Evolutionary conservation across 1,140 invertebrate species (phyloP), one percentile per base, ranked within the genome.

Genomic region (Paraescarpia echinospica): DNA sequence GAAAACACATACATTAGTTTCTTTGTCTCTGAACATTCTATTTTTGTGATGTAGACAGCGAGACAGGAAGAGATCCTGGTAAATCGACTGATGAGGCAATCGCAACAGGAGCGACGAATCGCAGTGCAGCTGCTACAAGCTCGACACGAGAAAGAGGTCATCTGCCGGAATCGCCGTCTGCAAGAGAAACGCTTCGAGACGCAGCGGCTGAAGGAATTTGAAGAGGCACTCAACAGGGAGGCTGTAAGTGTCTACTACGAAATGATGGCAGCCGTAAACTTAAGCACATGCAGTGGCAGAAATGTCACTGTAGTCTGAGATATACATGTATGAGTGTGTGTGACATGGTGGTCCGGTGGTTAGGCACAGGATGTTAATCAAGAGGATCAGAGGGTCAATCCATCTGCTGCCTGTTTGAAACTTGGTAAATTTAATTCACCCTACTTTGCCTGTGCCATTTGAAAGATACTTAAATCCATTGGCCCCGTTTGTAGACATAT

Each of bases 91-190:
- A 95, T 96, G 94, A 93, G 96, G 92, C 96, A 96, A 93, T 96
- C 96, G 5, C 95, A 96, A 92, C 95, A 96, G 92, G 96, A 96
- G 92, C 92, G 96, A 34, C 94, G 96, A 89, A 96, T 96, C 91
- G 96, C 95, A 51, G 96, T 96, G 48, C 96, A 96, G 94, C 93
- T 96, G 77, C 94, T 96, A 33, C 96, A 96, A 93, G 93, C 95
- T 22, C 93, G 96, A 48, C 96, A 96, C 91, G 96, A 96, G 93
- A 96, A 96, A 92, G 95, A 96, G 59, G 93, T 96, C 8, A 95
- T 96, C 31, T 93, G 95, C 14, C 94, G 95, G 48, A 96, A 96
- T 93, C 93, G 96, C 89, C 94, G 96, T 6, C 41, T 94, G 1
- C 92, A 95, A 48, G 96, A 96, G 93, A 94, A 95, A 91, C 95